phyloP scores from a whole-genome alignment of 2,797 vertebrate genomes.

The Eupleurogrammus muticus region DNA sequence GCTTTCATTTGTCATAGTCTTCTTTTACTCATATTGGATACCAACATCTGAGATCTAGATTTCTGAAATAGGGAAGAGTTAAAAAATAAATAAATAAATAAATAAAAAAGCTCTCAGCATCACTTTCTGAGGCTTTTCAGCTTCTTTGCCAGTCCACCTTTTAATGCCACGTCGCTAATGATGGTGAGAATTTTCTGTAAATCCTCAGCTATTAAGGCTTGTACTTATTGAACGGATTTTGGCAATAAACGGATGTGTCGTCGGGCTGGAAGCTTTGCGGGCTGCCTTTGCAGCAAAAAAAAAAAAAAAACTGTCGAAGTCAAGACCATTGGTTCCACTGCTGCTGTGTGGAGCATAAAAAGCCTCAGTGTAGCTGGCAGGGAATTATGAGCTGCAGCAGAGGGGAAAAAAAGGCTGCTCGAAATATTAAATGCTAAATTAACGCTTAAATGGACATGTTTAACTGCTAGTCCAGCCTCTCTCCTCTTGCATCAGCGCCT shows the following conservation, averaged over 20 bases:
- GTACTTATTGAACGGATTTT: slow-evolving; percentile 32
- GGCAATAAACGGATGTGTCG: slow-evolving; percentile 60
- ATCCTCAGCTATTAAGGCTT: slow-evolving; percentile 34
- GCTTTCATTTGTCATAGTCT: slow-evolving; percentile 51
- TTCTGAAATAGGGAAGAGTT: slow-evolving; percentile 21
- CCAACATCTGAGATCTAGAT: slow-evolving; percentile 41
- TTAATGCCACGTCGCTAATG: slow-evolving; percentile 42
- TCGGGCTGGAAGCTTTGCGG: slow-evolving; percentile 38
- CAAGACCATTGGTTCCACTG: slow-evolving; percentile 62
- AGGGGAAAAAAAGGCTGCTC: slow-evolving; percentile 28
- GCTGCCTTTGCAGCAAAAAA: slow-evolving; percentile 38
- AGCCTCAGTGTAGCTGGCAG: slow-evolving; percentile 22
- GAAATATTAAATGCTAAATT: slow-evolving; percentile 54
- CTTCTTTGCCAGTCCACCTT: slow-evolving; percentile 29
- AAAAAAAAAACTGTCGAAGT: slow-evolving; percentile 36
- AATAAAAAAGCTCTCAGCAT: too few relatives aligned
- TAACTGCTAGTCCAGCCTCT: slow-evolving; percentile 21
- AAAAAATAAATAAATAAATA: background rate
- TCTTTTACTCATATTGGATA: slow-evolving; percentile 35
- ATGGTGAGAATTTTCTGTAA: slow-evolving; percentile 35
- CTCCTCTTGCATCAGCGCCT: slow-evolving; percentile 36
- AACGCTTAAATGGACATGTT: slow-evolving; percentile 46
- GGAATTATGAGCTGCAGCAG: slow-evolving; percentile 43
- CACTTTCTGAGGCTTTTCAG: slow-evolving; percentile 19
- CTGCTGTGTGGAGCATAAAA: slow-evolving; percentile 22